phyloP scores from a whole-genome alignment of 2,113 vertebrate species.

The Neolamprologus hecqui region DNA sequence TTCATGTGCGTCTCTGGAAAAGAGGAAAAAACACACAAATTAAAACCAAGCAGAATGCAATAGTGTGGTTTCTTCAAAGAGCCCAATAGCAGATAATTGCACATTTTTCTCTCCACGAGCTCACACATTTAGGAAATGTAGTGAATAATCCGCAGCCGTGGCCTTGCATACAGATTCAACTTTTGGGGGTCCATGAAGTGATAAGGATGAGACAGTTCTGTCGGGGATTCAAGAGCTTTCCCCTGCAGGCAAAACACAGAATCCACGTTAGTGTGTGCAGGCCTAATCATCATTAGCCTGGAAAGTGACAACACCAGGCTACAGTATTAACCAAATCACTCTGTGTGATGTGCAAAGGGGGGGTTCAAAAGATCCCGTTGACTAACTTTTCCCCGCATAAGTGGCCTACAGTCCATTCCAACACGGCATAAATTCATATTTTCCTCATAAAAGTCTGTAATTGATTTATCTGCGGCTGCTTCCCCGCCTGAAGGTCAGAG shows the following conservation, averaged over 20 bases:
- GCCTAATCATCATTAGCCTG: not conserved
- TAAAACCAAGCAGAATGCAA: not conserved
- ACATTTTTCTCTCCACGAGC: not conserved
- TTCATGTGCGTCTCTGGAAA: not conserved
- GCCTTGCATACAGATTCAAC: constrained; percentile 11
- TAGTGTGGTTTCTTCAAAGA: not conserved
- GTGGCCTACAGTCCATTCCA: not conserved
- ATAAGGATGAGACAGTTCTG: not conserved
- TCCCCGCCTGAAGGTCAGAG: not conserved
- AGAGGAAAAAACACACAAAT: not conserved
- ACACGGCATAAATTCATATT: not conserved
- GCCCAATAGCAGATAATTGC: constrained; percentile 3
- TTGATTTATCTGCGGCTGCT: not conserved
- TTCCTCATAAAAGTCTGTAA: not conserved
- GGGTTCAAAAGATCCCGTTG: not conserved
- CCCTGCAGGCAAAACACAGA: not conserved
- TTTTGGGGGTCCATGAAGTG: not conserved
- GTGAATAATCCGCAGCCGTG: constrained; percentile 1
- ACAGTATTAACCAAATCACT: not conserved
- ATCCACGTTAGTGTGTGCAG: not conserved
- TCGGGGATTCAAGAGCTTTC: not conserved
- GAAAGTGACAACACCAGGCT: not conserved
- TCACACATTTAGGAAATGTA: not conserved
- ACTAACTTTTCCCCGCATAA: not conserved
- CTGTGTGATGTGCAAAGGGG: not conserved